A percentile compares a stretch with the other conserved stretches of the same genome.
phyloP scores from a whole-genome alignment of 2,888 invertebrate species.

The Tachina fera region DNA sequence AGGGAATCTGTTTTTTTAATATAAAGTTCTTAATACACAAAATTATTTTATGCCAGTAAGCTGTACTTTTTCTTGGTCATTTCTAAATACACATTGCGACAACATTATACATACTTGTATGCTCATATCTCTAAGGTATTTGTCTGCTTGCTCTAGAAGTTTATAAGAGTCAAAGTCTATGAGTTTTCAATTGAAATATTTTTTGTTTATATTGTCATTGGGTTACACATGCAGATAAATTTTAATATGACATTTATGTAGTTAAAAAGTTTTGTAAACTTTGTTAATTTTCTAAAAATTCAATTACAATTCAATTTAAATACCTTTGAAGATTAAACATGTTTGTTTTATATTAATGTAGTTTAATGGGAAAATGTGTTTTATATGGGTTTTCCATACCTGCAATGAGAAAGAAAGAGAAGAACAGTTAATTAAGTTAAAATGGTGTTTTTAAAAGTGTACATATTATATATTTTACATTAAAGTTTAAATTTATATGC shows the following conservation, averaged over 20 bases:
- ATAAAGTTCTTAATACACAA: neutral
- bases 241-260: conserved; percentile 46
- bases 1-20: conserved; percentile 35
- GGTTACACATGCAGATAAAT: neutral
- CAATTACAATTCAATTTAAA: conserved; percentile 59
- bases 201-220: conserved; percentile 21
- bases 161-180: neutral
- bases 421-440: conserved; percentile 8
- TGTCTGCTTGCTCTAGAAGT: neutral
- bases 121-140: neutral
- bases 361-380: neutral
- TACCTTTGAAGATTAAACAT: conserved; percentile 60
- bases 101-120: neutral
- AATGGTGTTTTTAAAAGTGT: neutral
- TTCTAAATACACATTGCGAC: neutral
- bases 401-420: conserved; percentile 20
- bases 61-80: conserved; percentile 29
- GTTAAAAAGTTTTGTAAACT: conserved; percentile 58
- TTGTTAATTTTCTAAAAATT: conserved; percentile 39
- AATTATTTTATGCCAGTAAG: conserved; percentile 35
- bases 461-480: neutral
- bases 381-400: conserved; percentile 30
- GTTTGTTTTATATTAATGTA: neutral
- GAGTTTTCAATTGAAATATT: conserved; percentile 50
- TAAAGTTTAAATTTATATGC: neutral